phyloP scores from a whole-genome alignment of 2,113 vertebrate genomes.

The Hippocampus guttulatus region DNA sequence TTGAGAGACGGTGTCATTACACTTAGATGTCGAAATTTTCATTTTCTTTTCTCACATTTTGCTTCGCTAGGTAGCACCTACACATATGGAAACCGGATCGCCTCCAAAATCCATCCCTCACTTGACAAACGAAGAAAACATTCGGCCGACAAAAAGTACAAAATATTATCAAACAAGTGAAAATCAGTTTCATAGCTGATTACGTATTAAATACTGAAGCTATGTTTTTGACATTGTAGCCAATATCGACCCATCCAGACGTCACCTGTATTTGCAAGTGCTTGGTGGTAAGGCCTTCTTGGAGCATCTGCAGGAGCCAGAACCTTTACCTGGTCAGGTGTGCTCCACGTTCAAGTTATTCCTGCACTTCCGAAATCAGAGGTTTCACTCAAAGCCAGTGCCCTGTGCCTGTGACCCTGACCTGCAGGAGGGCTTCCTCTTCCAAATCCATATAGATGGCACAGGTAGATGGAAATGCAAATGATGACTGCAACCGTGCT shows the following conservation, averaged over 20 bases:
- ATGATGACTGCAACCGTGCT: neutral
- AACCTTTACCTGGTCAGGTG: constrained; percentile 87
- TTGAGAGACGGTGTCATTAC: neutral
- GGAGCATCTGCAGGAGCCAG: constrained; percentile 92
- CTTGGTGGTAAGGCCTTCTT: constrained; percentile 95
- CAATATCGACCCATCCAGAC: constrained; percentile 85
- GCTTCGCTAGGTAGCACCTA: constrained; percentile 62
- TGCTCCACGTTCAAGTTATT: constrained; percentile 89
- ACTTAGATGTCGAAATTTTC: neutral
- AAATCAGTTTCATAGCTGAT: neutral
- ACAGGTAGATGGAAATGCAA: constrained; percentile 66
- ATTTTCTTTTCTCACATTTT: constrained; percentile 1
- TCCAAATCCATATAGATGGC: constrained; percentile 86
- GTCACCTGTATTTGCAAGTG: constrained; percentile 93
- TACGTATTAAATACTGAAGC: neutral
- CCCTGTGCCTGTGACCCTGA: constrained; percentile 95
- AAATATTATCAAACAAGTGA: neutral
- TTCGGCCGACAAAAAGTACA: constrained; percentile 81
- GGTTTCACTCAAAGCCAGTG: constrained; percentile 91
- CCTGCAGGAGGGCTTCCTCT: constrained; percentile 88
- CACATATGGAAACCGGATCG: constrained; percentile 58
- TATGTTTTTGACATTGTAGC: constrained; percentile 69
- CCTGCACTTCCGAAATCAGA: constrained; percentile 92
- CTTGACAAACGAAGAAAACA: constrained; percentile 73
- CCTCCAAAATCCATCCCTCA: constrained; percentile 74